Base-by-base conservation (phyloP, 53 echinoderm and acorn worm species). In the Luidia sarsii region DNA sequence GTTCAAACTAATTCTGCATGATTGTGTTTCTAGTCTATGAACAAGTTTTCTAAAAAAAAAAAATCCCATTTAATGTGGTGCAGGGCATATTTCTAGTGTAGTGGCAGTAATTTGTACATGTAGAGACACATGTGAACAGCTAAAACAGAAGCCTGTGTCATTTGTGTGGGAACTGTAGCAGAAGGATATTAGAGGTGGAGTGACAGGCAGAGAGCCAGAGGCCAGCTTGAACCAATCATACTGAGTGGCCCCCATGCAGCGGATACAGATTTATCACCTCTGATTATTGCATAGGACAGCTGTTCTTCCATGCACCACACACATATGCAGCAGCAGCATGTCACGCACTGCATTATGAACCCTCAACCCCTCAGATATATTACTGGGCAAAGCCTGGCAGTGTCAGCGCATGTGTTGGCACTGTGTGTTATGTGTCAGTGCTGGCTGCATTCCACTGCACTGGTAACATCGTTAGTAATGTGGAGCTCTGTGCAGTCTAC, bases 181-280 rank as follows among this genome's bases (percentile, higher is more conserved):
- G 41, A 24, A 46, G 67, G 67, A 43, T 39, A n/a, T 67, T n/a
- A 39, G 65, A 70, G 70, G 33, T 34, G 35, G 54, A 72, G 54
- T 72, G 72, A 72, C 72, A 72, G 56, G 72, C 39, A 57, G 75
- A 25, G 41, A 77, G 77, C 82, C 66, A 82, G 45, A 57, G 70
- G 57, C 57, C 86, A 90, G 90, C 81, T 84, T 90, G 86, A 73
- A 90, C 86, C 82, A 90, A 90, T 90, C 90, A 86, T 32, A 86
- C 72, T 54, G 81, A 70, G 52, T 74, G 81, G 81, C 81, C 82
- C 77, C 82, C 65, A 82, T 74, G 72, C 82, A 56, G 72, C 54
- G 67, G 82, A 67, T 75, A 65, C 85, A 88, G 92, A 92, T 92
- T 92, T 92, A 92, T 92, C 92, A 92, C 86, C 63, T 86, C 79